Conservation (phyloP, 1,140 invertebrate species). For the Chymomyza costata region DNA sequence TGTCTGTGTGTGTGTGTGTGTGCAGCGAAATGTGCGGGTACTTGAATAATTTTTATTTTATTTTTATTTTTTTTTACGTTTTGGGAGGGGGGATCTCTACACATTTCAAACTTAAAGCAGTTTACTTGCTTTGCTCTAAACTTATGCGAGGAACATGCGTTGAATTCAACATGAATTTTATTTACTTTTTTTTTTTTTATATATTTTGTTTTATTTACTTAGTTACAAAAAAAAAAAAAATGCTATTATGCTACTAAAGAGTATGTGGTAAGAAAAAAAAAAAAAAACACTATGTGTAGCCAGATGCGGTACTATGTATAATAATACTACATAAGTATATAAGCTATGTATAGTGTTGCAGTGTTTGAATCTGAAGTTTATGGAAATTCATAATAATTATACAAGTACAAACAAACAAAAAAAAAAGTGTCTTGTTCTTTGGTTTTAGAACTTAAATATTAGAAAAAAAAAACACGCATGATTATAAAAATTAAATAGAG, state of each 20-base stretch:
- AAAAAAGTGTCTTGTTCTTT: constrained; percentile 61
- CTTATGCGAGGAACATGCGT: constrained; percentile 70
- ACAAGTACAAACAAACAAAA: constrained; percentile 20
- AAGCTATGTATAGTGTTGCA: too few species aligned
- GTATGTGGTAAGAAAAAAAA: constrained; percentile 27
- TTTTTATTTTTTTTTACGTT: constrained; percentile 20
- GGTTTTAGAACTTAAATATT: constrained; percentile 66
- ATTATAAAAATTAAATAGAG: constrained; percentile 26
- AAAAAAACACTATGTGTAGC: too few species aligned
- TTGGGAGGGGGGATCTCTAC: background rate
- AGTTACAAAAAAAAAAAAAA: constrained; percentile 20
- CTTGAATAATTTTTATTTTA: constrained; percentile 5
- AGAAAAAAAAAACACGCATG: constrained; percentile 40
- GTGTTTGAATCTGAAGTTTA: too few species aligned
- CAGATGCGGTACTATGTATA: too few species aligned
- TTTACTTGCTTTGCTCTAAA: constrained; percentile 56
- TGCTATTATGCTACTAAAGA: constrained; percentile 15
- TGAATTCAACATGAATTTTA: constrained; percentile 52
- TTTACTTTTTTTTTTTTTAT: background rate
- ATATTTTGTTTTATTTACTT: constrained; percentile 17
- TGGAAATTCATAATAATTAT: constrained; percentile 13
- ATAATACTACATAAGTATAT: too few species aligned
- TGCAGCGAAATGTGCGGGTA: too few species aligned
- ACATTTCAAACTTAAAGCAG: constrained; percentile 17
- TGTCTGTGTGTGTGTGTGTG: too few species aligned